Evolutionary conservation across 2,888 invertebrate species (phyloP).

Genomic region (Sarcophaga caerulescens): DNA sequence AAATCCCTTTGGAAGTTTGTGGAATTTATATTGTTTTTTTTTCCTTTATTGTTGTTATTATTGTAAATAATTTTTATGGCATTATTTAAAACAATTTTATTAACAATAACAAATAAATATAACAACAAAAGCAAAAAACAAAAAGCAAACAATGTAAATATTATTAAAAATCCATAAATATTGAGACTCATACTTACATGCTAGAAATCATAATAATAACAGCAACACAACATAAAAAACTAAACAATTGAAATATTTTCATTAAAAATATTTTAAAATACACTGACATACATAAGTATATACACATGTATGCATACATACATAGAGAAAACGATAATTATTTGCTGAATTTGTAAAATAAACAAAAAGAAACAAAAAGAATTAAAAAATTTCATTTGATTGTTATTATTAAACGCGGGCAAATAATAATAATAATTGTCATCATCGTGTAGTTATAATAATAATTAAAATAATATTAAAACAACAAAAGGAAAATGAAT

Average conservation of each 20-base stretch:
- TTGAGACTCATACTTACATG: not conserved
- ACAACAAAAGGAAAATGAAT: not conserved
- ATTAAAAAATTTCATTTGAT: not conserved
- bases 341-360: constrained; percentile 37
- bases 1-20: no score
- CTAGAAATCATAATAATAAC: not conserved
- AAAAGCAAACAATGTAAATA: constrained; percentile 44
- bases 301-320: not conserved
- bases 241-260: no score
- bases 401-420: constrained; percentile 33
- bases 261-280: no score
- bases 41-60: constrained; percentile 1
- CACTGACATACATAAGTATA: not conserved
- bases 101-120: constrained; percentile 32
- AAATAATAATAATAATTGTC: constrained; percentile 24
- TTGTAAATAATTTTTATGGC: constrained; percentile 37
- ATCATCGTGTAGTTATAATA: no score
- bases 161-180: constrained; percentile 17
- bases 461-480: no score
- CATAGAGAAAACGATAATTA: not conserved
- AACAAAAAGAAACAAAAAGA: constrained; percentile 6
- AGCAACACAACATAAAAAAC: no score
- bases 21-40: no score
- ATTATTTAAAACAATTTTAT: constrained; percentile 46
- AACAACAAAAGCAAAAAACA: constrained; percentile 1